Base-by-base conservation (phyloP, 2,797 vertebrate genomes). In the Galago senegalensis region DNA sequence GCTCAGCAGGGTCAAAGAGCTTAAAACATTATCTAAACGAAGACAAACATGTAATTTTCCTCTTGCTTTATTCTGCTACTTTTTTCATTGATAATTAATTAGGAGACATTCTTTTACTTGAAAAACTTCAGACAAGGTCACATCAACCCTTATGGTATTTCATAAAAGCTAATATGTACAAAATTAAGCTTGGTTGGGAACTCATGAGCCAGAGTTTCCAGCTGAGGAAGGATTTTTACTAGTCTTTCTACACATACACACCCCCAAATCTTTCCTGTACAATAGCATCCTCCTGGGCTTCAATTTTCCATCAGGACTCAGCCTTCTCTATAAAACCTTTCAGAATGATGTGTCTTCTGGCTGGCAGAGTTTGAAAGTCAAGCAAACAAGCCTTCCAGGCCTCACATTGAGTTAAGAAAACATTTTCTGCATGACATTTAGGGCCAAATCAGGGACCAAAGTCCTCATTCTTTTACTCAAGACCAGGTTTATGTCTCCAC, bases 51-150 rank as follows among this genome's bases (percentile, higher is more conserved):
- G 75, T 49, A 75, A 53, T 97, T 92, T 79, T 72, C 0, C 1
- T 96, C 69, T 93, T 92, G 37, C 72, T 92, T 96, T 96, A 84
- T 89, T 96, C 94, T 89, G 91, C 95, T 93, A 63, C 87, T 97
- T 96, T 97, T 97, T 96, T 93, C 95, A 89, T 96, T 82, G 95
- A 69, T 97, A 92, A 97, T 98, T 98, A 98, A 98, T 98, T 98
- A 98, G 97, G 89, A 98, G 60, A 95, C 98, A 98, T 98, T 98
- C 97, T 79, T 98, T 77, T 84, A 95, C 94, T 95, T 86, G 96
- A 97, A 92, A 96, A 97, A 80, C 87, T 60, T 90, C 72, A 96
- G 72, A 67, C 63, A n/a, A 82, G 87, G 49, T 56, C 89, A 80
- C 60, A 77, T 40, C 92, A 96, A 72, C n/a, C 69, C 56, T 60